Evolutionary conservation across 2,797 vertebrate genomes (phyloP).

Genomic region (Microctenopoma lineatum): DNA sequence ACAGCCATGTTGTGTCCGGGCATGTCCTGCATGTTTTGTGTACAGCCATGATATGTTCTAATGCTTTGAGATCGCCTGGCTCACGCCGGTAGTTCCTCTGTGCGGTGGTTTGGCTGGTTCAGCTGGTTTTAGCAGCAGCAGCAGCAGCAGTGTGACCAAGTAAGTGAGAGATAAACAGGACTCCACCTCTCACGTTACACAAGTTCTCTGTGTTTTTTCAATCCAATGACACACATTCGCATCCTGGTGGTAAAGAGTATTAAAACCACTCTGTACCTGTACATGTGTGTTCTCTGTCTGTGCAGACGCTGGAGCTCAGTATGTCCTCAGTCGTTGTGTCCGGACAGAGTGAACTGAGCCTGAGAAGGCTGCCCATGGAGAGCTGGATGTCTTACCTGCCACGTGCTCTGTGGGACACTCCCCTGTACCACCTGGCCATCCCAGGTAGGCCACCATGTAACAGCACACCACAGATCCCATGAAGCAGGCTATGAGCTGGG

Average conservation of each 20-base stretch:
- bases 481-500: not conserved
- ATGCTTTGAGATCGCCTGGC: constrained; percentile 9
- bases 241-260: too few species aligned
- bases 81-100: constrained; percentile 11
- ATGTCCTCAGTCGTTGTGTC: constrained; percentile 68
- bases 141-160: constrained; percentile 38
- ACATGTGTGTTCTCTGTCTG: not conserved
- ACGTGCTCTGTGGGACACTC: constrained; percentile 87
- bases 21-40: constrained; percentile 38
- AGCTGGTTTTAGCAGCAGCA: constrained; percentile 19
- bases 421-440: constrained; percentile 89
- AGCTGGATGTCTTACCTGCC: constrained; percentile 91
- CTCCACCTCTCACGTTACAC: not conserved
- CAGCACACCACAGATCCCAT: not conserved
- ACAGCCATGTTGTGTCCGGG: constrained; percentile 10
- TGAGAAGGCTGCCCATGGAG: constrained; percentile 77
- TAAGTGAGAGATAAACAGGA: constrained; percentile 41
- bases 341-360: constrained; percentile 49
- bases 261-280: not conserved
- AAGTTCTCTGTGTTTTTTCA: not conserved
- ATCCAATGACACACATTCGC: not conserved
- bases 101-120: constrained; percentile 20
- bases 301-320: constrained; percentile 31
- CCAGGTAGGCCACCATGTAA: constrained; percentile 83
- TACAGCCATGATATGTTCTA: constrained; percentile 43